Evolutionary conservation across 2,888 invertebrate species (phyloP).

Genomic region (Sesia apiformis): DNA sequence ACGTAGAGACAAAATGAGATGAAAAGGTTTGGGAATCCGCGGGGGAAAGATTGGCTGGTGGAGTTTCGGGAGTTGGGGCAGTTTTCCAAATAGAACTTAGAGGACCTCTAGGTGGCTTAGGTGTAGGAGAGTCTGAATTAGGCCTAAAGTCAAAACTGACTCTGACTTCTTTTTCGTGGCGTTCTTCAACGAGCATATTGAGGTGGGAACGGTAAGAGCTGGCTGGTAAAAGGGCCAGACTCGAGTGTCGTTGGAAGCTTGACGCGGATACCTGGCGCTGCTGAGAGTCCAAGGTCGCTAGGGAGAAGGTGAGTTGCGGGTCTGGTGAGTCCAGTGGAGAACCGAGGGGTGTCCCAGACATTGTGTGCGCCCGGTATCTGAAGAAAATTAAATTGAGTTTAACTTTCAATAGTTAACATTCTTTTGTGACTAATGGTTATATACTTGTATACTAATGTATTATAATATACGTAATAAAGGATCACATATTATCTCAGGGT

Average conservation of each 20-base stretch:
- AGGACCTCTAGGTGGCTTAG: slow-evolving; percentile 56
- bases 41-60: slow-evolving; percentile 78
- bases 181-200: slow-evolving; percentile 65
- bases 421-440: too few relatives aligned
- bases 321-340: slow-evolving; percentile 90
- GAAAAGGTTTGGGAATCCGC: slow-evolving; percentile 77
- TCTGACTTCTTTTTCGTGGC: slow-evolving; percentile 60
- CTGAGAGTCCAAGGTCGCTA: slow-evolving; percentile 74
- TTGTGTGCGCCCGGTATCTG: slow-evolving; percentile 89
- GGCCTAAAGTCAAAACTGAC: slow-evolving; percentile 63
- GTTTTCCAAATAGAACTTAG: slow-evolving; percentile 61
- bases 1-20: slow-evolving; percentile 75
- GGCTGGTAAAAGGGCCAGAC: slow-evolving; percentile 61
- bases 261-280: slow-evolving; percentile 78
- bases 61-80: slow-evolving; percentile 78
- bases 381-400: slow-evolving; percentile 21
- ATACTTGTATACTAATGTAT: not conserved
- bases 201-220: slow-evolving; percentile 66
- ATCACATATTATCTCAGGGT: too few relatives aligned
- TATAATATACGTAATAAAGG: not conserved
- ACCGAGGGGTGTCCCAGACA: slow-evolving; percentile 84
- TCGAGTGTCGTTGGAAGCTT: slow-evolving; percentile 64
- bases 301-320: slow-evolving; percentile 78
- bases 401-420: too few relatives aligned
- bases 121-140: slow-evolving; percentile 43